Conservation (phyloP, 2,113 vertebrate genomes). For the Pungitius pungitius region DNA sequence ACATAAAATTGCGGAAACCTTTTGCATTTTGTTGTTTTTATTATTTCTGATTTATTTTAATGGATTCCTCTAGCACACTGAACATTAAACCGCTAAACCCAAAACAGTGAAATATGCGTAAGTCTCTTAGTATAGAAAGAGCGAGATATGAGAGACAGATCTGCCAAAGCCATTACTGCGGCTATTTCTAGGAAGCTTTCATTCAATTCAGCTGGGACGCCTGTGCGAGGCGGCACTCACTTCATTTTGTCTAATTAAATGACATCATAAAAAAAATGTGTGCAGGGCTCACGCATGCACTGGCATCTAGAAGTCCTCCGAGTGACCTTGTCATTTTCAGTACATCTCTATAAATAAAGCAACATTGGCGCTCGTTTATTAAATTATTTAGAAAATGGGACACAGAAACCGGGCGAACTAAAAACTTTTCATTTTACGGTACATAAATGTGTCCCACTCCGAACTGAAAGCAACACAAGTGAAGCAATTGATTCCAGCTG, state of each 20-base stretch:
- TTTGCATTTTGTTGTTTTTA: background rate
- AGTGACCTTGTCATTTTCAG: conserved; percentile 59
- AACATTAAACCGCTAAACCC: background rate
- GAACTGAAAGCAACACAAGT: conserved; percentile 20
- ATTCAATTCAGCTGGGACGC: conserved; percentile 54
- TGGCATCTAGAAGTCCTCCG: conserved; percentile 57
- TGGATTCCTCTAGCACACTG: background rate
- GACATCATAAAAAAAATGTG: conserved; percentile 42
- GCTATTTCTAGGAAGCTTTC: conserved; percentile 60
- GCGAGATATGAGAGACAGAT: conserved; percentile 3
- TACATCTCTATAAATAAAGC: conserved; percentile 23
- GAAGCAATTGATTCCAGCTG: conserved; percentile 34
- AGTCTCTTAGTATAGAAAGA: background rate
- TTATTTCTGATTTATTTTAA: background rate
- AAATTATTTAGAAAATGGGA: background rate
- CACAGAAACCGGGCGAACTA: background rate
- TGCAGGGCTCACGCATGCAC: background rate
- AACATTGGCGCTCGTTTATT: conserved; percentile 9
- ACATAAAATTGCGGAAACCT: background rate
- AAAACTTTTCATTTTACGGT: background rate
- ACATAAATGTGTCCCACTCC: conserved; percentile 16
- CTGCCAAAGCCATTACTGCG: conserved; percentile 39
- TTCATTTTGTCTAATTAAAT: conserved; percentile 58
- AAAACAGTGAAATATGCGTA: background rate
- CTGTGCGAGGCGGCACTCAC: conserved; percentile 49